Base-by-base conservation (phyloP, 1,140 invertebrate genomes). In the Copidosoma floridanum region DNA sequence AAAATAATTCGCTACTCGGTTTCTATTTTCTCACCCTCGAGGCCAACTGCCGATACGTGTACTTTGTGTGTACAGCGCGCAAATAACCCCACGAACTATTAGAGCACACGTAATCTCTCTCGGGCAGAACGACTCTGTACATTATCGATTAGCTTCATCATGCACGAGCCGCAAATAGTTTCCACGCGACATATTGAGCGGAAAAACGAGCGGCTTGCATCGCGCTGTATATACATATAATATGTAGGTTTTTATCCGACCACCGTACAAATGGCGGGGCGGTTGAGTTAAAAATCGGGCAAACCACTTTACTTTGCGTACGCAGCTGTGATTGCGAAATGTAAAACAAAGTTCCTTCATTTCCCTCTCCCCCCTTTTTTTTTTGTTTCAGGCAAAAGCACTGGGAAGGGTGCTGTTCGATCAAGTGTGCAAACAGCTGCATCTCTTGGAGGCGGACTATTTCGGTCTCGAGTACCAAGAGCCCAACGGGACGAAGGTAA, bases 401-500 rank as follows among this genome's bases (percentile, higher is more conserved):
- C 76, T 93, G 46, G 97, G 96, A 16, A 86, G 89, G 71, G 89
- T 95, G 20, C 82, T 99, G 23, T 98, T 98, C 80, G 95, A 98
- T 70, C 94, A 97, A 84, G 95, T 98, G 16, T 95, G 94, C 72
- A 89, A 94, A 66, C 93, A 98, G 78, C 82, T 99, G 35, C 95
- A 98, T 81, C 84, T 99, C 38, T 81, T 99, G 46, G 97, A 99
- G 83, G 89, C 92, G 2, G 97, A 99, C 81, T 99, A 99, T 81
- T 99, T 99, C 82, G 97, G 96, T 41, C 82, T 99, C 55, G 95
- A 98, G 75, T 99, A 97, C 81, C 86, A 89, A 69, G 94, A 98
- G 79, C 81, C 84, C 53, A 87, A 86, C 73, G 92, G 90, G 54
- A 89, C 90, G 55, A 90, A 87, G 85, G 93, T 96, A 84, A 40